Evolutionary conservation across 2,888 invertebrate species (phyloP), one percentile per base, ranked within the genome.

Genomic region (Chaitophorus viminalis): DNA sequence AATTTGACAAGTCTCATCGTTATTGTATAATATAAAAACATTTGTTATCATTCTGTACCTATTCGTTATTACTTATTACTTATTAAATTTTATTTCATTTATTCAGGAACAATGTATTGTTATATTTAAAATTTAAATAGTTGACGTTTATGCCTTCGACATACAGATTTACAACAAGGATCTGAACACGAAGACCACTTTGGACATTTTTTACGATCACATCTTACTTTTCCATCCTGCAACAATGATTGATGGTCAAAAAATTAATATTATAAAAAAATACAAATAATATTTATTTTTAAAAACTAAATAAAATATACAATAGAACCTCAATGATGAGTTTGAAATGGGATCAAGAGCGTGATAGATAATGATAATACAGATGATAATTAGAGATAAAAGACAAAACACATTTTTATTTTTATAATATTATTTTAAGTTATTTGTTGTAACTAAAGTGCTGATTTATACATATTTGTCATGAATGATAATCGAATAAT

Each of bases 151-250:
- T 79, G 84, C 36, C 78, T 89, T 82, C 75, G 82, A 82, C 83
- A 89, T 84, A 84, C 89, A 81, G 77, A 89, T 89, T 92, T 92
- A 91, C 94, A 94, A 92, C 94, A 94, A 90, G 93, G 93, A 91
- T 94, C 94, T 82, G 91, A 94, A 92, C 96, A 96, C 89, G 94
- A 96, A 89, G 94, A 93, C 70, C 94, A 93, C 89, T 94, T 93
- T n/a, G 95, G 94, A 92, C 96, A 96, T n/a, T 95, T 94, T 91
- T 95, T 95, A 89, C 96, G 93, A 90, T 95, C 94, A 91, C 97
- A 97, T 89, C 94, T 95, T 89, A 95, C 94, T 90, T 94, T 94
- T 84, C 96, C 95, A 91, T 96, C 96, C 97, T 97, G 92, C 0
- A 92, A 91, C 89, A 88, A 89, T 60, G 18, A 25, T 3, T 60